Evolutionary conservation across 30 jellyfish, hydroid and myxozoan species (phyloP).

Genomic region (Mastigias papua): DNA sequence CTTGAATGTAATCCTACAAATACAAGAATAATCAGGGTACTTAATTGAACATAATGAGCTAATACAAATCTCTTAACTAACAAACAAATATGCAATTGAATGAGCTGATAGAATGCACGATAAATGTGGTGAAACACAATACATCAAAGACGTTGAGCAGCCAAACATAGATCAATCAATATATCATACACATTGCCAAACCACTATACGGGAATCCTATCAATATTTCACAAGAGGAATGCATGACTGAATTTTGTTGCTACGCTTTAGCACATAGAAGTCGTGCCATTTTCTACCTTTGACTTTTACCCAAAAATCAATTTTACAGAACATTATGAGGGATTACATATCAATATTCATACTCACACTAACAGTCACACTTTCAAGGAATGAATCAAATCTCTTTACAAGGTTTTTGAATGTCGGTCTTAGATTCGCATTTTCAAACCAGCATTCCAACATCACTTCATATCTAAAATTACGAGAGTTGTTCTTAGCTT

Average conservation of each 20-base stretch:
- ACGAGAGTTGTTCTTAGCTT: too few relatives aligned
- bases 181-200: too few relatives aligned
- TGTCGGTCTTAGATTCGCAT: slow-evolving; percentile 65
- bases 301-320: too few relatives aligned
- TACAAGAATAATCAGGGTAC: background rate
- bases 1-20: slow-evolving; percentile 46
- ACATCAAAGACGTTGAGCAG: background rate
- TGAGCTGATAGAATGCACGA: too few relatives aligned
- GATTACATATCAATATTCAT: background rate
- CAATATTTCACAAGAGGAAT: too few relatives aligned
- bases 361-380: slow-evolving; percentile 53
- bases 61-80: background rate
- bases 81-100: too few relatives aligned
- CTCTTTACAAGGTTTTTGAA: slow-evolving; percentile 41
- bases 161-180: background rate
- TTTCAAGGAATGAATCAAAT: slow-evolving; percentile 35
- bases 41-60: too few relatives aligned
- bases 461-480: slow-evolving; percentile 62
- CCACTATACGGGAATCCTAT: too few relatives aligned
- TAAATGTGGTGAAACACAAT: background rate
- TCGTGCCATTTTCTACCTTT: too few relatives aligned
- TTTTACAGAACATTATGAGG: too few relatives aligned
- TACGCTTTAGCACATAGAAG: too few relatives aligned
- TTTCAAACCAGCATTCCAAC: slow-evolving; percentile 79
- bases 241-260: too few relatives aligned